Evolutionary conservation across 2,797 vertebrate genomes (phyloP), one percentile per base, ranked within the genome.

Genomic region (Helicolenus hilgendorfi): DNA sequence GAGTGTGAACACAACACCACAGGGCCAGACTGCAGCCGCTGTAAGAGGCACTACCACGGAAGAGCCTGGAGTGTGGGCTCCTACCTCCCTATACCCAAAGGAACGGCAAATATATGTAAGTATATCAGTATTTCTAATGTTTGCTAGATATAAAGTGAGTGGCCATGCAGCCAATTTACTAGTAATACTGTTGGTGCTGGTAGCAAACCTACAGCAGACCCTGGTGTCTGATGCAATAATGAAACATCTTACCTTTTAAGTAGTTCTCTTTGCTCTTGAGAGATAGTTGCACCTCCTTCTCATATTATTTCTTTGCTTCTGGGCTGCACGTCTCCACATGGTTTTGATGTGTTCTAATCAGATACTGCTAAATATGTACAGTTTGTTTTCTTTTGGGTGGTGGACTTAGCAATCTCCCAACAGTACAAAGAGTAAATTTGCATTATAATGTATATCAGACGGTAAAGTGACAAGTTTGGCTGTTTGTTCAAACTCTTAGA

Each of bases 41-140:
- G 99, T 94, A 99, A 99, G 98, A 99, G 98, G 97, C 99, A 98
- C 94, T 99, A 98, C 95, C 99, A 99, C 92, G 99, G 99, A 89
- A 96, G 98, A 72, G 98, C 98, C 3, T 99, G 99, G 99, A 99
- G 98, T 74, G 97, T 98, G 38, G 99, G 99, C 83, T 99, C 99
- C 63, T 99, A 99, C 92, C 98, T 99, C 77, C 99, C 99, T 59
- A 99, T 99, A 92, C 99, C 99, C 89, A 99, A 99, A 97, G 99
- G 99, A 97, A 99, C 99, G 7, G 98, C 99, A 87, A 99, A 99
- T 98, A 98, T 99, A 97, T 99, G 99, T 99, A 97, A 99, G 99
- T 99, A 87, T 29, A 96, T 26, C 13, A n/a, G 7, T 1, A 1
- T 72, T 75, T 68, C 4, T 65, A 8, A 59, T 31, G 6, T 53